Percentiles rank a stretch among this genome's conserved stretches.
phyloP scores from a whole-genome alignment of 2,888 invertebrate genomes.

The Mylabris sibirica region DNA sequence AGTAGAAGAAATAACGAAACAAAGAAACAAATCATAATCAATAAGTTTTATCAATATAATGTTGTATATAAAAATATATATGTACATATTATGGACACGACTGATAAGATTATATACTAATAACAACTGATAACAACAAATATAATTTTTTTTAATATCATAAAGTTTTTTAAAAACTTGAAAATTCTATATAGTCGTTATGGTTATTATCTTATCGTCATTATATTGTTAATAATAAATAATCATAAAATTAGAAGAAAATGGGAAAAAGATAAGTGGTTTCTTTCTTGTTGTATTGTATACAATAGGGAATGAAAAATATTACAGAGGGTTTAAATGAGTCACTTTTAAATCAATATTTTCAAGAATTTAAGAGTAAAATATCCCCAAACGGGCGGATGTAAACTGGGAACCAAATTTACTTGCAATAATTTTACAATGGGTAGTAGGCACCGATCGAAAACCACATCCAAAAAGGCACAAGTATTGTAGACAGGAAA shows the following conservation, averaged over 20 bases:
- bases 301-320: no score
- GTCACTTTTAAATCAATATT: no score
- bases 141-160: background rate
- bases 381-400: no score
- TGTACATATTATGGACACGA: background rate
- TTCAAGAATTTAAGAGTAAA: no score
- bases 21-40: background rate
- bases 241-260: background rate
- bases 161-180: background rate
- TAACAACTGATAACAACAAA: constrained; percentile 7
- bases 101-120: constrained; percentile 5
- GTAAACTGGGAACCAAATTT: no score
- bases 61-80: no score
- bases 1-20: background rate
- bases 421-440: no score
- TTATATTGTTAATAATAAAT: background rate
- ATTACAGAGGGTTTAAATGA: no score
- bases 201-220: background rate
- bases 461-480: no score
- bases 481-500: no score
- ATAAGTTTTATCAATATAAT: constrained; percentile 5
- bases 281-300: no score
- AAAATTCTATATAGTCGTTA: background rate
- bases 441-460: no score
- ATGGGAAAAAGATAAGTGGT: background rate